Percentiles rank a stretch among this genome's conserved stretches.
These are phyloP conservation scores for Helicoverpa assulta DNA, from an alignment of 2,888 invertebrate genomes.

Conservation along the genomic window DNA sequence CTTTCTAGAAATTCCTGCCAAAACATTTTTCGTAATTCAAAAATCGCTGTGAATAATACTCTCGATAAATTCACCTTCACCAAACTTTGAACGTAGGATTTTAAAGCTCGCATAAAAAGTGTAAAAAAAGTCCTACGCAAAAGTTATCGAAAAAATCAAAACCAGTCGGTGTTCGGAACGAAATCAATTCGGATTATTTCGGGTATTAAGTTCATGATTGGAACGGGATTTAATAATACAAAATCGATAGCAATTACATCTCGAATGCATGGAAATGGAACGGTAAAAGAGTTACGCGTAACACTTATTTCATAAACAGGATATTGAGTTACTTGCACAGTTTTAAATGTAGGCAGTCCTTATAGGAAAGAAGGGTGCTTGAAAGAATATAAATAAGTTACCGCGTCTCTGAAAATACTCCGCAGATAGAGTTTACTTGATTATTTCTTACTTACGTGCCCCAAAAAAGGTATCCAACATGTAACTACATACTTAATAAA, in stretches of 20 bases:
- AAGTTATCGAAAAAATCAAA: slow-evolving; percentile 3
- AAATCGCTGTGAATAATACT: background rate
- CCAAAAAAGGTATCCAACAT: too few species aligned
- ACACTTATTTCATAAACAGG: background rate
- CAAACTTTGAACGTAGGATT: background rate
- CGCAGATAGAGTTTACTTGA: too few species aligned
- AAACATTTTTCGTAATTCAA: too few species aligned
- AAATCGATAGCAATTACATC: slow-evolving; percentile 35
- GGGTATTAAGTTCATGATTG: slow-evolving; percentile 23
- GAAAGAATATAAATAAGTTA: too few species aligned
- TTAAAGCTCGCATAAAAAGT: background rate
- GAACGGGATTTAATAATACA: slow-evolving; percentile 37
- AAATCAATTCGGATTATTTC: slow-evolving; percentile 35
- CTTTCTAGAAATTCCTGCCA: too few species aligned
- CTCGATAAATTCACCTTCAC: background rate
- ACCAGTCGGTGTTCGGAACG: slow-evolving; percentile 5
- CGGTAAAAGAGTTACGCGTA: slow-evolving; percentile 6
- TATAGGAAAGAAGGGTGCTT: too few species aligned
- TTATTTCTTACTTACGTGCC: too few species aligned
- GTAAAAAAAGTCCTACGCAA: background rate
- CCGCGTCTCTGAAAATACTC: too few species aligned
- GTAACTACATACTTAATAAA: too few species aligned
- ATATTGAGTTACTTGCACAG: background rate
- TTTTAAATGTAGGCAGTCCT: background rate
- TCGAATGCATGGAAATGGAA: slow-evolving; percentile 21